Conservation (phyloP, 2,113 vertebrate genomes). For the Dromiciops gliroides region DNA sequence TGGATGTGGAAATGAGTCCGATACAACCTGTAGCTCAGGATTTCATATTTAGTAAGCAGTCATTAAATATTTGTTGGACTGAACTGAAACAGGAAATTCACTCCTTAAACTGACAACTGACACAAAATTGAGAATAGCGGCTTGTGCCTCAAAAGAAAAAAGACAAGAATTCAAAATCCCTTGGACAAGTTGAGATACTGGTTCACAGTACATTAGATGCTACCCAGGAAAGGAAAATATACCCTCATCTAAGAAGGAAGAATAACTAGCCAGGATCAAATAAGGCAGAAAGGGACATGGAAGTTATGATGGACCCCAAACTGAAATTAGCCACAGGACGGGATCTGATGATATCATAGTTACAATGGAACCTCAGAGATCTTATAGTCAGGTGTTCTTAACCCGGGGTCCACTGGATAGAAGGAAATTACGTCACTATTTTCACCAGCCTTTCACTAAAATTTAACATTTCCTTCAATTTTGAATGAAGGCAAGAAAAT, state of each 20-base stretch:
- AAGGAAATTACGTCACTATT: background rate
- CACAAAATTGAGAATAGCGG: background rate
- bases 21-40: background rate
- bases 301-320: background rate
- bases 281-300: background rate
- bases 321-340: background rate
- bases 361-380: background rate
- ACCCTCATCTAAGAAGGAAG: background rate
- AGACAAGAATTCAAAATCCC: slow-evolving; percentile 38
- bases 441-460: background rate
- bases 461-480: background rate
- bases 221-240: slow-evolving; percentile 1
- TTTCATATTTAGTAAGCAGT: background rate
- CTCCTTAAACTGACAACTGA: background rate
- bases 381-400: background rate
- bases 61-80: background rate
- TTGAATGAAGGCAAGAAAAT: background rate
- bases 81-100: background rate
- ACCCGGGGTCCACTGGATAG: background rate
- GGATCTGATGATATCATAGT: background rate
- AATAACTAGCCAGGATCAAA: slow-evolving; percentile 6
- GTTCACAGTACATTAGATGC: slow-evolving; percentile 50
- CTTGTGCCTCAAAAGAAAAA: slow-evolving; percentile 41
- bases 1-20: background rate
- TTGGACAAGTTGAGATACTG: slow-evolving; percentile 47